A percentile compares a stretch with the other conserved stretches of the same genome.
These are phyloP conservation scores for Saccopteryx bilineata DNA, from an alignment of 2,113 vertebrate species.

Conservation along the genomic window DNA sequence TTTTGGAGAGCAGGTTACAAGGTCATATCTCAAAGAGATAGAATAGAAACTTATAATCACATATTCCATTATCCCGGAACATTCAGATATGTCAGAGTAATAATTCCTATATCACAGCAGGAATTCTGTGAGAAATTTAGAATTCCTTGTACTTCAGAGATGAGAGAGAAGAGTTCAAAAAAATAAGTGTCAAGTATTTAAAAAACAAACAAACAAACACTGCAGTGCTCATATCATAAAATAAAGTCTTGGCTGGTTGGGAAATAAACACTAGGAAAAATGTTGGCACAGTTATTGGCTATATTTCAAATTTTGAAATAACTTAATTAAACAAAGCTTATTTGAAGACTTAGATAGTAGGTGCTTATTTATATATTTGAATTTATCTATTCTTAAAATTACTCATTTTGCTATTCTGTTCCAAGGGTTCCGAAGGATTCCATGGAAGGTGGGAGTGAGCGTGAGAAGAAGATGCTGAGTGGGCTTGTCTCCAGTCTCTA, in stretches of 20 bases:
- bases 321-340: neutral
- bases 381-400: constrained; percentile 18
- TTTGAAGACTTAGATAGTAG: neutral
- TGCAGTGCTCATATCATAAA: neutral
- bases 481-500: neutral
- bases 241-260: neutral
- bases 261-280: neutral
- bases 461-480: neutral
- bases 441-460: neutral
- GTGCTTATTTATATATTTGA: neutral
- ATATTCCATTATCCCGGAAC: neutral
- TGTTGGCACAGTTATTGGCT: neutral
- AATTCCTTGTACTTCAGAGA: neutral
- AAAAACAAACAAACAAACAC: neutral
- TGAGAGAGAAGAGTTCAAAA: neutral
- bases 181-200: neutral
- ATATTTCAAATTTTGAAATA: constrained; percentile 44
- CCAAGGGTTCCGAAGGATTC: neutral
- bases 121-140: neutral
- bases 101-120: too few relatives aligned
- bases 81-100: neutral
- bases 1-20: neutral
- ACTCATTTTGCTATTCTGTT: neutral
- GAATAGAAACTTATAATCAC: neutral
- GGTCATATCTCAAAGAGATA: neutral